Percentiles rank a stretch among this genome's conserved stretches.
Evolutionary conservation across 2,797 vertebrate species (phyloP).

Genomic region (Acrossocheilus fasciatus): DNA sequence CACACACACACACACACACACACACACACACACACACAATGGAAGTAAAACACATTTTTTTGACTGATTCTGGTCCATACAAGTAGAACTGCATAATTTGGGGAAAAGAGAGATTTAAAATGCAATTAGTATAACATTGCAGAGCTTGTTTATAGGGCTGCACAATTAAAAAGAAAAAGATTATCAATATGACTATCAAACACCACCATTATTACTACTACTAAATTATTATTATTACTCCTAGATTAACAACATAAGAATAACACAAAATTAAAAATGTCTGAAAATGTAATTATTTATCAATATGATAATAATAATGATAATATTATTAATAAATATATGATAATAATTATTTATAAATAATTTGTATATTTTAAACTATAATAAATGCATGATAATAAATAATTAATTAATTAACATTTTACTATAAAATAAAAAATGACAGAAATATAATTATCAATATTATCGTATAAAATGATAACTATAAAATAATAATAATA

Average conservation of each 20-base stretch:
- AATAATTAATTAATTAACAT: not conserved
- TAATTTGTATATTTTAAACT: not conserved
- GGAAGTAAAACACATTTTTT: not conserved
- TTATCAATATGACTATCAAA: not conserved
- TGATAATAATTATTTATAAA: not conserved
- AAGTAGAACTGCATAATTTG: not conserved
- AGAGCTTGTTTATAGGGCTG: not conserved
- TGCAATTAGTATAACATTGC: not conserved
- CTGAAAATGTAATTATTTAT: not conserved
- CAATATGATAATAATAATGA: not conserved
- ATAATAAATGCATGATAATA: not conserved
- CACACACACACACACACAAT: not conserved
- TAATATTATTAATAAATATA: not conserved
- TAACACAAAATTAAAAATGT: not conserved
- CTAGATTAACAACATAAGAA: not conserved
- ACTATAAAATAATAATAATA: too few relatives aligned
- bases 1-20: not conserved
- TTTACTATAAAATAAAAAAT: not conserved
- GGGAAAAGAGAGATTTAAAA: not conserved
- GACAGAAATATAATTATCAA: not conserved
- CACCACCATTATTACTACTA: not conserved
- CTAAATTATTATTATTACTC: not conserved
- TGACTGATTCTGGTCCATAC: not conserved
- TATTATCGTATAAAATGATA: not conserved
- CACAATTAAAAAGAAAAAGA: not conserved